phyloP scores from a whole-genome alignment of 2,797 vertebrate genomes.

The Psittacula echo region DNA sequence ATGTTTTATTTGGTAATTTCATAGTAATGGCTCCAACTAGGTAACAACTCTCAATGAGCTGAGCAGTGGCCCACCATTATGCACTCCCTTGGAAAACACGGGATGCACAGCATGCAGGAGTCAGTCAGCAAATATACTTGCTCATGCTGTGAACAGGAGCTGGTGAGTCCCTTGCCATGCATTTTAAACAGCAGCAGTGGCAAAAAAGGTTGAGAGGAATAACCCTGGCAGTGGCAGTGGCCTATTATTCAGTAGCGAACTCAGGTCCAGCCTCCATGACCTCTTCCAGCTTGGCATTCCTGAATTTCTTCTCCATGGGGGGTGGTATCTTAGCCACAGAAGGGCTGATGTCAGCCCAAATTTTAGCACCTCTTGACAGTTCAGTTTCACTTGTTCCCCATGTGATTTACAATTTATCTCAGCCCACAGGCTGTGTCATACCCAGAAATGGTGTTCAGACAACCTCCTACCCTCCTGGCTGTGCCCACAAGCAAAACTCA shows the following conservation, averaged over 20 bases:
- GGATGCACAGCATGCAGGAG: background rate
- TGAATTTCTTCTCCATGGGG: background rate
- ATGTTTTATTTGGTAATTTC: slow-evolving; percentile 64
- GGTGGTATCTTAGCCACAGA: background rate
- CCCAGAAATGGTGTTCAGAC: background rate
- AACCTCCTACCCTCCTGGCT: background rate
- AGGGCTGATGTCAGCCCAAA: background rate
- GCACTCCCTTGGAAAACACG: background rate
- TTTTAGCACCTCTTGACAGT: background rate
- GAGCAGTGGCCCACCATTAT: background rate
- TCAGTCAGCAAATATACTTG: background rate
- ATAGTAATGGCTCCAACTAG: slow-evolving; percentile 3
- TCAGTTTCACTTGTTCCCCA: background rate
- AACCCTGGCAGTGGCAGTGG: background rate
- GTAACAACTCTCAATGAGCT: slow-evolving; percentile 10
- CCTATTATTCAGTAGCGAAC: background rate
- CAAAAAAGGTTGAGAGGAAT: background rate
- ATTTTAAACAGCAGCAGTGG: background rate
- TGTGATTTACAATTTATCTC: background rate
- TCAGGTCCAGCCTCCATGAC: background rate
- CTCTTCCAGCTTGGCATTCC: background rate
- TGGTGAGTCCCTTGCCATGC: background rate
- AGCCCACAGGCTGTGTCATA: background rate
- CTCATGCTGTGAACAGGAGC: background rate
- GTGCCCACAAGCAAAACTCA: background rate